These are phyloP conservation scores for Erpetoichthys calabaricus DNA, from an alignment of 2,797 vertebrate genomes.

Conservation along the genomic window DNA sequence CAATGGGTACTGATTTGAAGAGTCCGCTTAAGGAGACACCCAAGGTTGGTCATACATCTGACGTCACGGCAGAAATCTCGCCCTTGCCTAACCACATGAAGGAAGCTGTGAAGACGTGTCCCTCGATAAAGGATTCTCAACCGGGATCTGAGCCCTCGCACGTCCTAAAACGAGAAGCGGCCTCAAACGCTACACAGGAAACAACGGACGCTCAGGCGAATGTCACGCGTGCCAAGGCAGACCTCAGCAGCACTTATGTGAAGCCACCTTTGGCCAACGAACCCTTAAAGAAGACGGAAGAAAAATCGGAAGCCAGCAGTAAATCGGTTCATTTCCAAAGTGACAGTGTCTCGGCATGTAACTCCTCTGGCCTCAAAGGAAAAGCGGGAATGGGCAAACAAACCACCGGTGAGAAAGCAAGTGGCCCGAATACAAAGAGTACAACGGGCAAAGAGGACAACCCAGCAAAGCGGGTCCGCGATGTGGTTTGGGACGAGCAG, in stretches of 20 bases:
- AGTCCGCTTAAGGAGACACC: too few species aligned
- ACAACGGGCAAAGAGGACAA: conserved; percentile 32
- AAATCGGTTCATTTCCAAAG: conserved; percentile 17
- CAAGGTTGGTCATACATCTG: neutral
- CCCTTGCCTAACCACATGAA: conserved; percentile 8
- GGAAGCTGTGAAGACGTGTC: too few species aligned
- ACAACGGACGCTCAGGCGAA: too few species aligned
- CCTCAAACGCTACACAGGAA: too few species aligned
- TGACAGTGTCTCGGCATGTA: conserved; percentile 15
- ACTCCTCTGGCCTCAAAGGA: conserved; percentile 18
- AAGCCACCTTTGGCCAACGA: too few species aligned
- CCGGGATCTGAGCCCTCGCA: too few species aligned
- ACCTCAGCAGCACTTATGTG: too few species aligned
- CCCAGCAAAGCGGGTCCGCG: conserved; percentile 55
- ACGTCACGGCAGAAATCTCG: conserved; percentile 9
- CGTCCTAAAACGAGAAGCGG: too few species aligned
- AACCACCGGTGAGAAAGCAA: conserved; percentile 31
- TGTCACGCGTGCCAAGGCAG: too few species aligned
- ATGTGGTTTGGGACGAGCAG: conserved; percentile 93
- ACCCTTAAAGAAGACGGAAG: neutral
- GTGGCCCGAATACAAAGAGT: conserved; percentile 22
- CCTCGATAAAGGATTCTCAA: too few species aligned
- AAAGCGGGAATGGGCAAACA: conserved; percentile 29
- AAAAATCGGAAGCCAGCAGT: conserved; percentile 4
- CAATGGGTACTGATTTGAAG: too few species aligned